These are phyloP conservation scores for Callyntrura sp. DNA, from an alignment of 2,888 invertebrate species.

Conservation along the genomic window DNA sequence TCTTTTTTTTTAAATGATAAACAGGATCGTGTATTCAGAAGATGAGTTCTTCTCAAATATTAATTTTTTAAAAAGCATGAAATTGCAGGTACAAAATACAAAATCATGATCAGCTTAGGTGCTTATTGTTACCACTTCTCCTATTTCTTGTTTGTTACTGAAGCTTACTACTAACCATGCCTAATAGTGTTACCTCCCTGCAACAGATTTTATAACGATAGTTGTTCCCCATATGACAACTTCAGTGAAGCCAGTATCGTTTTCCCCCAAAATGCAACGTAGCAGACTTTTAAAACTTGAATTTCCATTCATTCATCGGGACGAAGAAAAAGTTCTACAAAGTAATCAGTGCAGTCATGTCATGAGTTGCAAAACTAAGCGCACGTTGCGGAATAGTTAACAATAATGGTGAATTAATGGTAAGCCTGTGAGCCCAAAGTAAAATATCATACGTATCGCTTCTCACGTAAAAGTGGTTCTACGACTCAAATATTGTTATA, in stretches of 20 bases:
- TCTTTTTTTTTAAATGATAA: slow-evolving; percentile 24
- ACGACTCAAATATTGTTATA: background rate
- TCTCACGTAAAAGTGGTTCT: too few relatives aligned
- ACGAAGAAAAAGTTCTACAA: background rate
- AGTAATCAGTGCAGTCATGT: slow-evolving; percentile 46
- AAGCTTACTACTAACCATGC: background rate
- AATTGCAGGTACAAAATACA: slow-evolving; percentile 22
- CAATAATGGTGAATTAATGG: background rate
- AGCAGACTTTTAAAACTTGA: slow-evolving; percentile 11
- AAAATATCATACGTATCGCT: too few relatives aligned
- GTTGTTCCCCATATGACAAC: background rate
- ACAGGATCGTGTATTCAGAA: slow-evolving; percentile 19
- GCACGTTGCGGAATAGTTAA: background rate
- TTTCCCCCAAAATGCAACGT: background rate
- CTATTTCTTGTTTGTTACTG: background rate
- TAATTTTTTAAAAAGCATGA: slow-evolving; percentile 8
- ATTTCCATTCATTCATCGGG: slow-evolving; percentile 24
- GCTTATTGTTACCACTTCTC: background rate
- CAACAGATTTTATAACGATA: background rate
- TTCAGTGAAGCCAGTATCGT: background rate
- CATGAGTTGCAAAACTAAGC: slow-evolving; percentile 23
- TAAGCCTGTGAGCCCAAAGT: too few relatives aligned
- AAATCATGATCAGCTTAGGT: slow-evolving; percentile 40
- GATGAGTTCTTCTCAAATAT: slow-evolving; percentile 24
- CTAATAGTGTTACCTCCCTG: background rate